Evolutionary conservation across 2,797 vertebrate species (phyloP).

Genomic region (Carduelis carduelis): DNA sequence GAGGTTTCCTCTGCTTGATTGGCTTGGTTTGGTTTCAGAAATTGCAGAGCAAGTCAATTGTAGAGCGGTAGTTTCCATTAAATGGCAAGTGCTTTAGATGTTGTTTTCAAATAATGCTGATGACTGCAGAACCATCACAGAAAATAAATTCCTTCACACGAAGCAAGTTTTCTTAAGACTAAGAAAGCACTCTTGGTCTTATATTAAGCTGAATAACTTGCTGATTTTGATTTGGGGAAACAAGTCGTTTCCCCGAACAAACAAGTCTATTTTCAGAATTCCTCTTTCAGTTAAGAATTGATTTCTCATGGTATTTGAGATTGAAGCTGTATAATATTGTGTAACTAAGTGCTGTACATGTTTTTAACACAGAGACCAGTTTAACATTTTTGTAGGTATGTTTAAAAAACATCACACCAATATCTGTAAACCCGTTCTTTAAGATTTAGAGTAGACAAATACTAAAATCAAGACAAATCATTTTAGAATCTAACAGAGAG

Average conservation of each 20-base stretch:
- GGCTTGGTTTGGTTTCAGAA: slow-evolving; percentile 53
- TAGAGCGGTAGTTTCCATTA: slow-evolving; percentile 18
- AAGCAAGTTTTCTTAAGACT: background rate
- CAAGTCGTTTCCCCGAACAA: background rate
- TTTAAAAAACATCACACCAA: background rate
- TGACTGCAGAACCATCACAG: background rate
- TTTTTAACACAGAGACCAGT: background rate
- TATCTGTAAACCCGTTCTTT: background rate
- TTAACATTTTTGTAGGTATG: background rate
- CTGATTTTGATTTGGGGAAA: background rate
- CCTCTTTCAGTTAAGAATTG: background rate
- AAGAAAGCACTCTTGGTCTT: background rate
- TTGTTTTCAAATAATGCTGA: slow-evolving; percentile 29
- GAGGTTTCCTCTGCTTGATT: slow-evolving; percentile 62
- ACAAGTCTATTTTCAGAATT: slow-evolving; percentile 41
- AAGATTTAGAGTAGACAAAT: background rate
- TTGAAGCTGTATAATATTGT: background rate
- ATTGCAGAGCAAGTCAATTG: slow-evolving; percentile 11
- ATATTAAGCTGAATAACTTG: background rate
- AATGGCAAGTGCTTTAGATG: background rate
- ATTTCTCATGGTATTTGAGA: background rate
- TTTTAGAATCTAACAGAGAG: background rate
- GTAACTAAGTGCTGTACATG: background rate
- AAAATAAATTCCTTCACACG: slow-evolving; percentile 13
- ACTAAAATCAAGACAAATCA: background rate